Evolutionary conservation across 92 coral and sea anemone genomes (phyloP).

Genomic region (Zoanthus solanderi): DNA sequence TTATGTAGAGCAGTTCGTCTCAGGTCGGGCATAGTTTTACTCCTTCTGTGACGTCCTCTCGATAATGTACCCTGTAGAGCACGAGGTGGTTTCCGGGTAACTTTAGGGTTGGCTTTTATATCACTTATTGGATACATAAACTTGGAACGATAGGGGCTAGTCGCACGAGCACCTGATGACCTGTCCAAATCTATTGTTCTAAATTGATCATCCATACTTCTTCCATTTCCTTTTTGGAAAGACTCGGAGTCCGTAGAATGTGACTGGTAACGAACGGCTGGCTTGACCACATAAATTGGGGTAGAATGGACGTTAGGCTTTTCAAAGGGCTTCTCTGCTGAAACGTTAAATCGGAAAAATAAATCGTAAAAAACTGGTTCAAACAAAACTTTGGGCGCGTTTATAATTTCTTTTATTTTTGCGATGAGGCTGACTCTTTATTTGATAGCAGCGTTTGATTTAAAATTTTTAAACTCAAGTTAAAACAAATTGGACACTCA

Average conservation of each 20-base stretch:
- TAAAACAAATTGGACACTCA: too few relatives aligned
- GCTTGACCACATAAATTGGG: neutral
- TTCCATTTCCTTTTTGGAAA: neutral
- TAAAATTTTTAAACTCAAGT: too few relatives aligned
- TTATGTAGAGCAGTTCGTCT: conserved; percentile 64
- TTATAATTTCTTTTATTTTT: too few relatives aligned
- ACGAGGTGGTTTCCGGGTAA: conserved; percentile 22
- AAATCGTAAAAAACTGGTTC: neutral
- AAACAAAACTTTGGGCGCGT: too few relatives aligned
- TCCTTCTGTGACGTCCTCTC: conserved; percentile 65
- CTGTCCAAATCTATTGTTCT: neutral
- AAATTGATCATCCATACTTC: neutral
- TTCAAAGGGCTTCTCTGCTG: conserved; percentile 19
- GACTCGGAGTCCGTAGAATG: conserved; percentile 20
- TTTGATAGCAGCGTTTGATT: too few relatives aligned
- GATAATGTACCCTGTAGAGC: conserved; percentile 5
- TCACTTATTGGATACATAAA: conserved; percentile 41
- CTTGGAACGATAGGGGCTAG: conserved; percentile 48
- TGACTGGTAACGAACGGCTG: conserved; percentile 17
- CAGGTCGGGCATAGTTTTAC: conserved; percentile 86
- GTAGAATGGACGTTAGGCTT: conserved; percentile 40
- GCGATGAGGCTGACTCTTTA: too few relatives aligned
- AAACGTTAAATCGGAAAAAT: neutral
- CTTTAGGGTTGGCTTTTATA: conserved; percentile 11
- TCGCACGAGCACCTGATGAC: neutral